phyloP scores from a whole-genome alignment of 2,888 invertebrate genomes.

The Drosophila eohydei region DNA sequence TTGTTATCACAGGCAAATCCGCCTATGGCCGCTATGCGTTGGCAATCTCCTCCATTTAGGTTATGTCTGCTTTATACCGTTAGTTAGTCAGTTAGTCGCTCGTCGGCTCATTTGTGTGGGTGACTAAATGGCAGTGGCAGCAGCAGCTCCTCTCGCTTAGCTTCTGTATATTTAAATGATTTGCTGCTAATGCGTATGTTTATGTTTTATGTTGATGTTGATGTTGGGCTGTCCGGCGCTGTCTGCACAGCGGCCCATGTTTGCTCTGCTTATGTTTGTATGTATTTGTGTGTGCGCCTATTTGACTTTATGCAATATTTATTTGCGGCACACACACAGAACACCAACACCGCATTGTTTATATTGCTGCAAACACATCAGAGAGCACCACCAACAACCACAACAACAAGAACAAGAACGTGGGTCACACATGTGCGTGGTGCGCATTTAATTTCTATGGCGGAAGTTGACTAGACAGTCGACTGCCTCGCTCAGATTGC shows the following conservation, averaged over 20 bases:
- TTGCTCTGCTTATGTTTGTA: constrained; percentile 44
- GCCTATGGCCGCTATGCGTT: constrained; percentile 19
- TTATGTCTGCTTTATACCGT: constrained; percentile 42
- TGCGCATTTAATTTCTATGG: constrained; percentile 73
- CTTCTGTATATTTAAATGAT: constrained; percentile 76
- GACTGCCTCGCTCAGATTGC: constrained; percentile 59
- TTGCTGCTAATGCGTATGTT: constrained; percentile 79
- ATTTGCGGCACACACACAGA: constrained; percentile 59
- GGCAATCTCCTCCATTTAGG: constrained; percentile 13
- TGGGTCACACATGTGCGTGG: constrained; percentile 66
- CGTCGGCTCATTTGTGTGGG: constrained; percentile 43
- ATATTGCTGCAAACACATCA: constrained; percentile 54
- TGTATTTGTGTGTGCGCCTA: constrained; percentile 45
- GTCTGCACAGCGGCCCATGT: constrained; percentile 33
- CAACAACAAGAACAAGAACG: constrained; percentile 26
- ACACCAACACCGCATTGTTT: constrained; percentile 54
- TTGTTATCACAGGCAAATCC: constrained; percentile 17
- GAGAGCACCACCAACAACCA: constrained; percentile 35
- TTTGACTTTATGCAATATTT: constrained; percentile 79
- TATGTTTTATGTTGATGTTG: constrained; percentile 79
- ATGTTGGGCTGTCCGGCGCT: constrained; percentile 38
- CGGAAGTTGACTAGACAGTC: constrained; percentile 78
- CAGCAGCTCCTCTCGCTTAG: constrained; percentile 5
- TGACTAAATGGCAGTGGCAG: constrained; percentile 26
- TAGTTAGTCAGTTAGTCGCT: constrained; percentile 67